Evolutionary conservation across 2,797 vertebrate genomes (phyloP).

Genomic region (Alcedo atthis): DNA sequence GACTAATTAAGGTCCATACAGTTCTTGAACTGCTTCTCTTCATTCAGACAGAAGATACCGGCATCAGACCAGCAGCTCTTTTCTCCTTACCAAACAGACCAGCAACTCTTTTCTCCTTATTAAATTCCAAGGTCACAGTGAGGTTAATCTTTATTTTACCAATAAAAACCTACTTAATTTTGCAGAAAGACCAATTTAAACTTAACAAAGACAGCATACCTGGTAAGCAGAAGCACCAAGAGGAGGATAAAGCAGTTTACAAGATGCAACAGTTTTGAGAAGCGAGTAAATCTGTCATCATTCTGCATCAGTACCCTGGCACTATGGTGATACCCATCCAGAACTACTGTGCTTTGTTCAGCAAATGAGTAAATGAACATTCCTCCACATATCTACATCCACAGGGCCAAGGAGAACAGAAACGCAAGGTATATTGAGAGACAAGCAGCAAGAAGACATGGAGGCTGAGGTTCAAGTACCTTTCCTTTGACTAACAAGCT

Average conservation of each 20-base stretch:
- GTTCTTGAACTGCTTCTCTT: not conserved
- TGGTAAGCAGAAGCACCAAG: not conserved
- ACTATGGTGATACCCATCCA: not conserved
- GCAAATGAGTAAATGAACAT: not conserved
- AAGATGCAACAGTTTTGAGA: not conserved
- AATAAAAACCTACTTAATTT: not conserved
- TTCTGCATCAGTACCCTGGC: not conserved
- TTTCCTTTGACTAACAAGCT: not conserved
- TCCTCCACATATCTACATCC: not conserved
- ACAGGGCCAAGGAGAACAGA: not conserved
- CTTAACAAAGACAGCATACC: not conserved
- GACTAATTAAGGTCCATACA: not conserved
- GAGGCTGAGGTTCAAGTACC: not conserved
- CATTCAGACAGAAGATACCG: not conserved
- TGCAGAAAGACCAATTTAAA: not conserved
- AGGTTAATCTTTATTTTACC: constrained; percentile 33
- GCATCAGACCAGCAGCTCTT: not conserved
- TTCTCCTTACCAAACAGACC: not conserved
- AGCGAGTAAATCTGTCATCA: not conserved
- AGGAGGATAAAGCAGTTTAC: not conserved
- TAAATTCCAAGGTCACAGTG: not conserved
- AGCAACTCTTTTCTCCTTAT: not conserved
- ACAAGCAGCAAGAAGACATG: not conserved
- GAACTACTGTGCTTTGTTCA: not conserved
- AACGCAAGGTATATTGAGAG: not conserved